These are phyloP conservation scores for Epizoanthus scotinus DNA, from an alignment of 92 coral and sea anemone genomes.

Conservation along the genomic window DNA sequence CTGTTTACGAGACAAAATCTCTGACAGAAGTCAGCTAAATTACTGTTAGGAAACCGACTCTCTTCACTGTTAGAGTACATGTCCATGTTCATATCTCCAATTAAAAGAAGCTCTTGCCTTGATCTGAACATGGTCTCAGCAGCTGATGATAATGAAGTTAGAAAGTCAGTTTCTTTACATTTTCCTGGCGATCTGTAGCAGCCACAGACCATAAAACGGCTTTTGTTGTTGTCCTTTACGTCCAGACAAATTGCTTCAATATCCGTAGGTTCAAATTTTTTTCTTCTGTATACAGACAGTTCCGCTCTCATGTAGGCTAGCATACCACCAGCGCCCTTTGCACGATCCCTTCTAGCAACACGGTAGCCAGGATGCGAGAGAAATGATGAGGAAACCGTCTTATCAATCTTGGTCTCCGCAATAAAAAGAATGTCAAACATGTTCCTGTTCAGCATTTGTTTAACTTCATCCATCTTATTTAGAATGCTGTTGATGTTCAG, in stretches of 20 bases:
- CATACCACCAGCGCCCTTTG: slow-evolving; percentile 44
- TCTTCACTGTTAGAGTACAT: slow-evolving; percentile 33
- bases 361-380: slow-evolving; percentile 41
- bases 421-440: slow-evolving; percentile 37
- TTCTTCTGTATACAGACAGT: slow-evolving; percentile 14
- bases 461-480: slow-evolving; percentile 46
- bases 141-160: slow-evolving; percentile 34
- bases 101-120: background rate
- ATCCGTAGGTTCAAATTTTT: slow-evolving; percentile 17
- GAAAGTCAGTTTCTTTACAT: slow-evolving; percentile 48
- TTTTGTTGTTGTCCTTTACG: slow-evolving; percentile 9
- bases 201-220: slow-evolving; percentile 40
- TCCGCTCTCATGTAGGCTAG: slow-evolving; percentile 19
- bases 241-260: slow-evolving; percentile 34
- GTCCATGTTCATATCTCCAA: slow-evolving; percentile 63
- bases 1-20: slow-evolving; percentile 46
- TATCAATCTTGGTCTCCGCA: slow-evolving; percentile 40
- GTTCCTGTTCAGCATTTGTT: slow-evolving; percentile 23
- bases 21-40: slow-evolving; percentile 44
- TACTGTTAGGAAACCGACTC: background rate
- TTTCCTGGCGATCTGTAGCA: slow-evolving; percentile 53
- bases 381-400: background rate
- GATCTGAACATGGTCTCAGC: background rate
- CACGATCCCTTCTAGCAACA: slow-evolving; percentile 41
- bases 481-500: slow-evolving; percentile 38